phyloP scores from a whole-genome alignment of 2,113 vertebrate species.

The Lagopus muta region DNA sequence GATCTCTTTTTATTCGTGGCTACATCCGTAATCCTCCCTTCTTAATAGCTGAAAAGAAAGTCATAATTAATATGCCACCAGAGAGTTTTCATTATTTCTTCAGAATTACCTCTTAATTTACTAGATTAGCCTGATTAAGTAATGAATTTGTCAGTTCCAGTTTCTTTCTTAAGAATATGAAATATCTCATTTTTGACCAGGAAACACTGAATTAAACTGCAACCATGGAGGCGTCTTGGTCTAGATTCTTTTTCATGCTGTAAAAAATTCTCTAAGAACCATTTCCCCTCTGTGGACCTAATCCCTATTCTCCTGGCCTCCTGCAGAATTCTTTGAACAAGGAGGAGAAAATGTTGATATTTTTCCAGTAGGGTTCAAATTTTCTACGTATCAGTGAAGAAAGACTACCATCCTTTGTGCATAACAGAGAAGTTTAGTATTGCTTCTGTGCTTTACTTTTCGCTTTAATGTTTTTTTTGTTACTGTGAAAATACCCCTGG shows the following conservation, averaged over 20 bases:
- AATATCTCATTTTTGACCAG: slow-evolving; percentile 61
- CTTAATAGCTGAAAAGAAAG: slow-evolving; percentile 54
- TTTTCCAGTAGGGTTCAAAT: not conserved
- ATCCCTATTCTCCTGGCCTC: not conserved
- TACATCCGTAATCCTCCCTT: slow-evolving; percentile 57
- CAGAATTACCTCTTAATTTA: slow-evolving; percentile 75
- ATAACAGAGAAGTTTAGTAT: not conserved
- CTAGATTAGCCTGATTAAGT: slow-evolving; percentile 61
- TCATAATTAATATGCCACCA: slow-evolving; percentile 71
- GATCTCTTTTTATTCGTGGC: slow-evolving; percentile 40
- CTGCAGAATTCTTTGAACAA: not conserved
- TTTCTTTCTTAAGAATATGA: slow-evolving; percentile 50
- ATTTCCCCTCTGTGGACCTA: not conserved
- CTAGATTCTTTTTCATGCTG: not conserved
- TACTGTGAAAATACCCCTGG: not conserved
- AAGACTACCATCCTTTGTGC: not conserved
- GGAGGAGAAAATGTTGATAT: not conserved
- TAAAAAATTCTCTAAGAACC: not conserved
- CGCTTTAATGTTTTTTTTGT: not conserved
- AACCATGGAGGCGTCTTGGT: not conserved
- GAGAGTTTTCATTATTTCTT: slow-evolving; percentile 70
- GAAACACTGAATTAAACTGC: not conserved
- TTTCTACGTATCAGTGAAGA: not conserved
- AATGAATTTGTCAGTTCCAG: slow-evolving; percentile 49
- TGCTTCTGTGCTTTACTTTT: not conserved